A percentile compares a stretch with the other conserved stretches of the same genome.
These are phyloP conservation scores for Triops longicaudatus DNA, from an alignment of 1,140 invertebrate genomes.

Conservation along the genomic window DNA sequence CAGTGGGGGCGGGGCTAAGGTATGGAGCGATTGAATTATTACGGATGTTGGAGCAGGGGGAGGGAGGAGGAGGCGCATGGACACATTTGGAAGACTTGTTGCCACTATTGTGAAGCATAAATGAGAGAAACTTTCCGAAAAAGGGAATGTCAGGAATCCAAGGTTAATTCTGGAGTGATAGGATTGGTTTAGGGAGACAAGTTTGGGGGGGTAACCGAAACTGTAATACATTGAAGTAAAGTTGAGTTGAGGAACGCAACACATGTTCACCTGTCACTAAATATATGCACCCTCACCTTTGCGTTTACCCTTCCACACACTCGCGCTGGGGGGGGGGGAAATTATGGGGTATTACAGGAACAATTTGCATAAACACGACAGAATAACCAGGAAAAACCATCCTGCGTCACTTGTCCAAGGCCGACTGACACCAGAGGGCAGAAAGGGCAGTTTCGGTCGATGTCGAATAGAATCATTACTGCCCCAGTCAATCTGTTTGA, in stretches of 20 bases:
- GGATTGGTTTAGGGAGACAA: no score
- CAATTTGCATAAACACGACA: neutral
- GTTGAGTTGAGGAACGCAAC: neutral
- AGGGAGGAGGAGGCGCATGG: neutral
- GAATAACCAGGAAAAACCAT: neutral
- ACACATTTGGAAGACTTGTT: constrained; percentile 15
- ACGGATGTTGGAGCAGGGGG: neutral
- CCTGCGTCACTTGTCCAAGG: neutral
- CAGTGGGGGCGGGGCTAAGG: neutral
- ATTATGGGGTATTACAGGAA: neutral
- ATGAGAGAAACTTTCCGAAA: neutral
- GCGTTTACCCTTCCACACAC: neutral
- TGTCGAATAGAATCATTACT: neutral
- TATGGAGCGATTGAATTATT: neutral
- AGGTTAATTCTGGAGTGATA: no score
- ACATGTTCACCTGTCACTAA: constrained; percentile 4
- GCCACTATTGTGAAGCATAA: constrained; percentile 2
- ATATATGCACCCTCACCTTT: neutral
- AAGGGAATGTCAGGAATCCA: neutral
- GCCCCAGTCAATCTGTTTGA: neutral
- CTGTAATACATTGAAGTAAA: neutral
- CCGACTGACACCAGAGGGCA: neutral
- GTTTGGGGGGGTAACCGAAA: no score
- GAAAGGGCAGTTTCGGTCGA: neutral
- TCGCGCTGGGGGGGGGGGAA: no score